Evolutionary conservation across 2,113 vertebrate genomes (phyloP), one percentile per base, ranked within the genome.

Genomic region (Caretta caretta): DNA sequence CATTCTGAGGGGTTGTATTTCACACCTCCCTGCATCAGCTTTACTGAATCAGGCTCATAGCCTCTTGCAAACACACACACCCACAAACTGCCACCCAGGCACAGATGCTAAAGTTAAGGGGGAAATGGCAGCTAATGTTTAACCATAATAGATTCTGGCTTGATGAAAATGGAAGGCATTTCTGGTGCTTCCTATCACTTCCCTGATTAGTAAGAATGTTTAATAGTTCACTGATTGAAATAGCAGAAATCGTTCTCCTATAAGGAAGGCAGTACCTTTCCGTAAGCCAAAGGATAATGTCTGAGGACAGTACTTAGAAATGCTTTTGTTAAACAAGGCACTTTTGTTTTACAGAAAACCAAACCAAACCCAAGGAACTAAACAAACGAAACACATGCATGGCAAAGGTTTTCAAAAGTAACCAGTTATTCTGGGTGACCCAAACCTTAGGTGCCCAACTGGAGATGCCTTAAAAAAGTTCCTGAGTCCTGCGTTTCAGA

Each of bases 61-160:
- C 84, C 27, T 86, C 72, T 92, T 91, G 84, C 78, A 83, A 90
- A 91, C 87, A 80, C 88, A 76, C 88, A 87, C n/a, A 57, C 49
- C 46, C 56, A 16, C 86, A n/a, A 5, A 3, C 11, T 80, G 93
- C 86, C 96, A 76, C 93, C 93, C 90, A 93, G 87, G 53, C 92
- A 92, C 56, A 90, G 95, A 84, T 94, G 89, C 78, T 86, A 90
- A 88, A 79, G 82, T 79, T 65, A 88, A 87, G 91, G 91, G 93
- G 90, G 90, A 95, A 90, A 78, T 72, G 89, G 86, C 29, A 95
- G 72, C 22, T 62, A 48, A 83, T 49, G 87, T 86, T 94, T 96
- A 93, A 96, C 95, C 80, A 90, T 4, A 96, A 84, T 92, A 93
- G 46, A 90, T 49, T 16, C 75, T 92, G 54, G 38, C 72, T 49